phyloP scores from a whole-genome alignment of 2,797 vertebrate species.

The Prionace glauca region DNA sequence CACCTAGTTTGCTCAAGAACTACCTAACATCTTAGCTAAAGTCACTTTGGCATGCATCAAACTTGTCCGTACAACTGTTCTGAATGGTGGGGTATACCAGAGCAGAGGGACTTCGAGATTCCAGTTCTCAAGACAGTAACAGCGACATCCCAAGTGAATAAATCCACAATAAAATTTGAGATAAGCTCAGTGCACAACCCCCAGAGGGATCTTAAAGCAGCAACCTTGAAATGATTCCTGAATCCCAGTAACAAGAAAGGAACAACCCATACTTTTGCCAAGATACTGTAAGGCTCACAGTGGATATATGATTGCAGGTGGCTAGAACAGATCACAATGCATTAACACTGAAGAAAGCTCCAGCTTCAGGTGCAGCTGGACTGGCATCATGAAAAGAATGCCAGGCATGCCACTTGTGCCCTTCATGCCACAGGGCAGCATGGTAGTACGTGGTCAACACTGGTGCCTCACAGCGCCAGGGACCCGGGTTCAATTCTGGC shows the following conservation, averaged over 20 bases:
- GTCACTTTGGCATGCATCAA: not conserved
- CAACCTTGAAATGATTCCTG: not conserved
- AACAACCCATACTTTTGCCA: not conserved
- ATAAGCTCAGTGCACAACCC: not conserved
- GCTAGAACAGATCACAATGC: not conserved
- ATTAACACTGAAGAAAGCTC: not conserved
- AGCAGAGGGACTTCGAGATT: not conserved
- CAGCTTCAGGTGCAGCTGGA: not conserved
- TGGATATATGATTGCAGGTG: not conserved
- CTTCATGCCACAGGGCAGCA: too few relatives aligned
- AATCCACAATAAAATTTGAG: not conserved
- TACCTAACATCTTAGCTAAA: not conserved
- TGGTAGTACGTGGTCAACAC: too few relatives aligned
- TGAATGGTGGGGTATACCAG: not conserved
- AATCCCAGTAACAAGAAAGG: not conserved
- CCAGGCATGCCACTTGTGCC: not conserved
- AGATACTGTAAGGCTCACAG: not conserved
- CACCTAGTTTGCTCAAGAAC: not conserved
- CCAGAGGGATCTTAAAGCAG: not conserved
- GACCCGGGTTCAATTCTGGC: too few relatives aligned
- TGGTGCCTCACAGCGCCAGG: too few relatives aligned
- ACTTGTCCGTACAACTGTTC: not conserved
- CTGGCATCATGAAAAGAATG: not conserved
- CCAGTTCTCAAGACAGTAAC: not conserved
- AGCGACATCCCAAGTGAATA: not conserved